A percentile compares a stretch with the other conserved stretches of the same genome.
Evolutionary conservation across 2,113 vertebrate genomes (phyloP).

Genomic region (Spilogale gracilis): DNA sequence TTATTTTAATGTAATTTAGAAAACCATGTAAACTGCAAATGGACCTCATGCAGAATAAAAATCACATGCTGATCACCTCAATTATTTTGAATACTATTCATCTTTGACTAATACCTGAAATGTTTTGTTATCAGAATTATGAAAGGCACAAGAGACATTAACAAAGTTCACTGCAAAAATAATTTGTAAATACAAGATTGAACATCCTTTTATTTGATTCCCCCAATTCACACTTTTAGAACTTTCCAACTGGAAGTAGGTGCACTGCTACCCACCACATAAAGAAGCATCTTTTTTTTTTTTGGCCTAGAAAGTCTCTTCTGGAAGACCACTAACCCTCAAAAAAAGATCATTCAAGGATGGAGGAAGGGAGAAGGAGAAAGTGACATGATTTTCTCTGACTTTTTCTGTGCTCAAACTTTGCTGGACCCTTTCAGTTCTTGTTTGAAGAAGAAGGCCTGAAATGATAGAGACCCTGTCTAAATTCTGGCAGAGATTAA

Average conservation of each 20-base stretch:
- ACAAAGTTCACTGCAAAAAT: slow-evolving; percentile 44
- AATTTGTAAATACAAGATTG: slow-evolving; percentile 18
- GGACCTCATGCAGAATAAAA: slow-evolving; percentile 68
- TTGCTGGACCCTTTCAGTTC: slow-evolving; percentile 30
- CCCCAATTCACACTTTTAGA: background rate
- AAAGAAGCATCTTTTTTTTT: background rate
- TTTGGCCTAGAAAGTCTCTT: background rate
- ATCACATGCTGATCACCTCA: slow-evolving; percentile 69
- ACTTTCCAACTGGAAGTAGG: background rate
- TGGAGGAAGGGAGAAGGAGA: background rate
- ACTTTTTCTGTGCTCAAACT: background rate
- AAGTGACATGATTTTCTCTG: background rate
- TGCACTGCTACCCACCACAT: background rate
- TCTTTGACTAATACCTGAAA: slow-evolving; percentile 66
- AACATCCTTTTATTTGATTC: background rate
- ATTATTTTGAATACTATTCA: slow-evolving; percentile 74
- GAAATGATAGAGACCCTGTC: background rate
- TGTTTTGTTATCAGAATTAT: slow-evolving; percentile 54
- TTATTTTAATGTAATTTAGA: slow-evolving; percentile 80
- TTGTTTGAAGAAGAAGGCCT: slow-evolving; percentile 9
- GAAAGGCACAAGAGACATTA: slow-evolving; percentile 21
- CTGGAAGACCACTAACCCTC: background rate
- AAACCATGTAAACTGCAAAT: slow-evolving; percentile 77
- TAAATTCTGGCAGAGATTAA: background rate
- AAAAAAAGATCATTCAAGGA: background rate